These are phyloP conservation scores for Trogon melanurus DNA, from an alignment of 2,113 vertebrate species.

Conservation along the genomic window DNA sequence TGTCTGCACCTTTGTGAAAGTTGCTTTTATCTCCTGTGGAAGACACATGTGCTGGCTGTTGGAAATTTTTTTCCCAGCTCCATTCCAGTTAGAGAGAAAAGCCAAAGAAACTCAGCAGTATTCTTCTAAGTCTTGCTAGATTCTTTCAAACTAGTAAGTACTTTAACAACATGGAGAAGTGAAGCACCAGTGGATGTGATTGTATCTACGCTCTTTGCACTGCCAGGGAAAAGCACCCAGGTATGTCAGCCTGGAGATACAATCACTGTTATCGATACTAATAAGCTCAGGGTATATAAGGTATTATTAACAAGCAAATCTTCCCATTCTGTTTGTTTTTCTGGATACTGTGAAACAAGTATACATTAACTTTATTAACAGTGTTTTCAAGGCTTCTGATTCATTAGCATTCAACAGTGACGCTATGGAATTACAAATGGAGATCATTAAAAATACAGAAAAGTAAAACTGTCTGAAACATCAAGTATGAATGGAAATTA, in stretches of 20 bases:
- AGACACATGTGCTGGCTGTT: not conserved
- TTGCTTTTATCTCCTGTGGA: not conserved
- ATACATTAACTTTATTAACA: not conserved
- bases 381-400: not conserved
- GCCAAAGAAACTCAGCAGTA: not conserved
- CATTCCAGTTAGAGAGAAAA: not conserved
- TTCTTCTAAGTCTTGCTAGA: not conserved
- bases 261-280: not conserved
- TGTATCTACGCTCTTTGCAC: not conserved
- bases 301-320: not conserved
- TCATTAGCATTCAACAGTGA: not conserved
- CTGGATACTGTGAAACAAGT: not conserved
- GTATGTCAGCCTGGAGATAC: not conserved
- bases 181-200: not conserved
- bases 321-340: not conserved
- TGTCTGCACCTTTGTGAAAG: not conserved
- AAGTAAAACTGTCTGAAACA: not conserved
- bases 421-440: not conserved
- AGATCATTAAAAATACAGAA: not conserved
- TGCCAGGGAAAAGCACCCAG: not conserved
- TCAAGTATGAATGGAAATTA: not conserved
- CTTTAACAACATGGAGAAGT: not conserved
- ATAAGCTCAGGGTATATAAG: not conserved
- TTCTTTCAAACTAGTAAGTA: not conserved
- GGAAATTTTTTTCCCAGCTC: not conserved